Base-by-base conservation (phyloP, 2,888 invertebrate genomes). In the Drosophila demipolita region DNA sequence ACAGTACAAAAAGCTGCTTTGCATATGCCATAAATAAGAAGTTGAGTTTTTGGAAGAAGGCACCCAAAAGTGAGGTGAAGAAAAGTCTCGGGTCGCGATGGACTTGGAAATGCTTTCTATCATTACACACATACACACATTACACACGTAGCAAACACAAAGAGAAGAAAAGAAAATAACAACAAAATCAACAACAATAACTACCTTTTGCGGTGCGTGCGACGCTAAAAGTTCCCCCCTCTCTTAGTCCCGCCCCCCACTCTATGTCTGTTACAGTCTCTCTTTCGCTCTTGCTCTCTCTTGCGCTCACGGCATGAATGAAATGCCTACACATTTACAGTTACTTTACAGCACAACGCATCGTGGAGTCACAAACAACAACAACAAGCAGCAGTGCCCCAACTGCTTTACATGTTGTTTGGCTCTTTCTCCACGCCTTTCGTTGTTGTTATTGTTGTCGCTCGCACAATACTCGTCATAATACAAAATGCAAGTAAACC, bases 311-410 rank as follows among this genome's bases (percentile, higher is more conserved):
- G 42, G 35, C 52, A 88, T 89, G 90, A 89, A 89, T 87, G 91
- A 89, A 89, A 81, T 90, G 89, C 90, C 79, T 78, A 72, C 88
- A 88, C 83, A 82, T 89, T 88, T 88, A 88, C 87, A 90, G 87
- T 88, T 88, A 87, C 74, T 81, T 76, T 76, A 71, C n/a, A 64
- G 60, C 48, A 36, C 62, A 61, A 36, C 36, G 29, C 32, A 9
- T 32, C 72, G 73, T 80, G 69, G 77, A 75, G 67, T 53, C 70
- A 40, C 53, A 61, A 61, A 58, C 72, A 68, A 64, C 38, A 57
- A 48, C 48, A 59, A 53, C 48, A 63, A 57, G 72, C 4, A 72
- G 66, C 66, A 73, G 40, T 59, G 15, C 67, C 75, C 77, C 78
- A 80, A 66, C 72, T 86, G 72, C 62, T 83, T 83, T 61, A 66